Base-by-base conservation (phyloP, 1,140 invertebrate genomes). In the Lethrus apterus region DNA sequence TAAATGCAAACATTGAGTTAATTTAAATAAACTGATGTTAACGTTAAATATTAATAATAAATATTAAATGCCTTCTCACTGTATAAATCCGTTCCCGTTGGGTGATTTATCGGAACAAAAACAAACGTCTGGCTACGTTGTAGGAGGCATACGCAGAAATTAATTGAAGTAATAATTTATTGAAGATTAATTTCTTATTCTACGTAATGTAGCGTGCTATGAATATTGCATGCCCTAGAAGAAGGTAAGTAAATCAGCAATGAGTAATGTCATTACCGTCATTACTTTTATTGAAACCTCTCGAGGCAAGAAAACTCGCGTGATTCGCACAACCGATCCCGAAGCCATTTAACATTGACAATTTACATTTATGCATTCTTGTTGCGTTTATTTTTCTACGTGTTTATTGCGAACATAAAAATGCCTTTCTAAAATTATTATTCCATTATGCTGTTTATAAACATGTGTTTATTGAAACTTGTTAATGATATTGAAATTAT, bases 131-230 rank as follows among this genome's bases (percentile, higher is more conserved):
- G 42, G 17, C 42, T 8, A 36, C 46, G 23, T 36, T 31, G 31
- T 45, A 44, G 41, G 46, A 48, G 35, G 41, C 48, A 46, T 46
- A 51, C 49, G 49, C 49, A 54, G 49, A 51, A 54, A 51, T 54
- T 54, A 54, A 54, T 54, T 50, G 49, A 51, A 47, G 49, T 46
- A 46, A 54, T 54, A 51, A 54, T 48, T 54, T 51, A 54, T 48
- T 46, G 35, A 48, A 51, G 52, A 54, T 54, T 48, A 51, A 54
- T 51, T 51, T 38, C 46, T 44, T 44, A 40, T 51, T 51, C 52
- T 54, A 48, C 49, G 48, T 48, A 50, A 54, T 49, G 43, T 45
- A 48, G 35, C 47, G 47, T 50, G 51, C 42, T 31, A 49, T 44
- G 47, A 43, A 48, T 44, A 48, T 48, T 48, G 35, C 36, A 43